phyloP scores from a whole-genome alignment of 2,797 vertebrate species.

The Novumbra hubbsi region DNA sequence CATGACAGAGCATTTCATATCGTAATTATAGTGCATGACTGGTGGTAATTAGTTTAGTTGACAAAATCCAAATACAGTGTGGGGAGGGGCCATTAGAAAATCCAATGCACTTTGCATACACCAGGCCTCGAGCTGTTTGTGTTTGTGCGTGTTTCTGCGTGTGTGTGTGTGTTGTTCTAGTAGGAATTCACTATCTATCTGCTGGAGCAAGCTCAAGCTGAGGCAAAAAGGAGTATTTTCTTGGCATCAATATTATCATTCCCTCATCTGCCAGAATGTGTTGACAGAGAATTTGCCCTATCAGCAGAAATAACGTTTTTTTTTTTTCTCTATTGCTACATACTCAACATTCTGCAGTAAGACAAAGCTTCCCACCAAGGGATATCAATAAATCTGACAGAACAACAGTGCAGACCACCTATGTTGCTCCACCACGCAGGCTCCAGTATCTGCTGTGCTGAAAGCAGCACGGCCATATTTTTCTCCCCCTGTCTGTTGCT shows the following conservation, averaged over 20 bases:
- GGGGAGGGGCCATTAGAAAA: conserved; percentile 1
- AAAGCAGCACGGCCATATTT: conserved; percentile 32
- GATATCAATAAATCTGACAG: conserved; percentile 72
- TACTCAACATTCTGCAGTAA: conserved; percentile 32
- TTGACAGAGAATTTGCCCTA: conserved; percentile 72
- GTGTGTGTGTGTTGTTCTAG: conserved; percentile 1
- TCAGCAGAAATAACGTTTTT: conserved; percentile 70
- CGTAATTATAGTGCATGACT: conserved; percentile 74
- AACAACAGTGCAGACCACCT: conserved; percentile 61
- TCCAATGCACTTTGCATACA: neutral
- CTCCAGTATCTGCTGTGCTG: conserved; percentile 25
- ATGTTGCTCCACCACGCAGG: conserved; percentile 48
- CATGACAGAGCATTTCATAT: conserved; percentile 70
- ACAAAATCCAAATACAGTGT: conserved; percentile 54
- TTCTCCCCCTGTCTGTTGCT: conserved; percentile 32
- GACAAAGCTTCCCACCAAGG: conserved; percentile 67
- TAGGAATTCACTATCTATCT: conserved; percentile 20
- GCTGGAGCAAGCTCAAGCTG: conserved; percentile 53
- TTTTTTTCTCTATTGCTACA: conserved; percentile 8
- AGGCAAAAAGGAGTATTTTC: conserved; percentile 63
- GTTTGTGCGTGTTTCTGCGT: neutral
- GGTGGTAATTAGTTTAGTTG: conserved; percentile 77
- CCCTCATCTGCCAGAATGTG: conserved; percentile 70
- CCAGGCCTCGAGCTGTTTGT: conserved; percentile 15
- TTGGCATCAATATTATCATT: conserved; percentile 67